Conservation (phyloP, 2,888 invertebrate species). For the Ophion ventricosus region DNA sequence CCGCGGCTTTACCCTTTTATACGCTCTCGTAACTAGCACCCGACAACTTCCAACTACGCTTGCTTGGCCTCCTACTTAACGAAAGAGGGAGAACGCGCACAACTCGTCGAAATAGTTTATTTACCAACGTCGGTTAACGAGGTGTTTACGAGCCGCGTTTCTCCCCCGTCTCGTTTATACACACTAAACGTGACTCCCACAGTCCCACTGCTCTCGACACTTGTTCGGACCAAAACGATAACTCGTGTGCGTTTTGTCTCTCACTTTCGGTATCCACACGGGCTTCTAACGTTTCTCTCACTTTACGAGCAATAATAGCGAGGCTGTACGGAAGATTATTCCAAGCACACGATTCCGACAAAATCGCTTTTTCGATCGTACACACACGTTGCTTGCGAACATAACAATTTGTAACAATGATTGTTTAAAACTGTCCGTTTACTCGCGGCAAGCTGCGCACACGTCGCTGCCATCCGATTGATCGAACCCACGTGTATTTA, state of each 20-base stretch:
- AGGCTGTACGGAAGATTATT: conserved; percentile 7
- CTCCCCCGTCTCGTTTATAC: conserved; percentile 44
- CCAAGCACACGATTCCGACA: conserved; percentile 13
- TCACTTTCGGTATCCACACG: neutral
- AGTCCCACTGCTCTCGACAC: conserved; percentile 31
- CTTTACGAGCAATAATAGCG: conserved; percentile 39
- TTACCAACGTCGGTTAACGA: conserved; percentile 59
- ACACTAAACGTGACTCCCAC: conserved; percentile 34
- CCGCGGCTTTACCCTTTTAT: neutral
- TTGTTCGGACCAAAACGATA: conserved; percentile 28
- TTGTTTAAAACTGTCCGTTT: conserved; percentile 22
- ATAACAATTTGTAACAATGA: conserved; percentile 21
- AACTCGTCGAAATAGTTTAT: conserved; percentile 55
- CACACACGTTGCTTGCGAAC: neutral
- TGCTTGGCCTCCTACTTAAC: conserved; percentile 49
- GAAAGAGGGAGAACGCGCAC: neutral
- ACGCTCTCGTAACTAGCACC: conserved; percentile 14
- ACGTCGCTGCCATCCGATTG: neutral
- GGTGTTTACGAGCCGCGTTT: conserved; percentile 63
- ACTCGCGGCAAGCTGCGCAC: neutral
- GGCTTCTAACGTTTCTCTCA: conserved; percentile 12
- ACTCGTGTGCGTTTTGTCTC: conserved; percentile 1
- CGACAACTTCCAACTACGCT: conserved; percentile 15
- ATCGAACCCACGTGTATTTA: neutral
- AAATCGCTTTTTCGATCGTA: neutral